These are phyloP conservation scores for Colletes gigas DNA, from an alignment of 1,140 invertebrate genomes.

Conservation along the genomic window DNA sequence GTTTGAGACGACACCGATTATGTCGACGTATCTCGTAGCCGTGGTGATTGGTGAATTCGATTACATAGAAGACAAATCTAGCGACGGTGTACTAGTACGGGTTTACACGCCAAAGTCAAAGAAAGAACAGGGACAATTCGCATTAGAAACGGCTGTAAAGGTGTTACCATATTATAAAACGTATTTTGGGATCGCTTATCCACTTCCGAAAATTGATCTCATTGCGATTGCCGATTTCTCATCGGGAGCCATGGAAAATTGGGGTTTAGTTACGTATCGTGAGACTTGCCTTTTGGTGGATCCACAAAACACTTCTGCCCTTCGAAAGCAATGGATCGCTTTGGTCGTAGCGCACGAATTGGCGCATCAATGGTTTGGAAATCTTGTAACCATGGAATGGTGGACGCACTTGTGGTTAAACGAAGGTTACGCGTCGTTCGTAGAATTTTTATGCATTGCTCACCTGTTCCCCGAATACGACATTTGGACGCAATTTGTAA, in stretches of 20 bases:
- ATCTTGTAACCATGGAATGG: constrained; percentile 96
- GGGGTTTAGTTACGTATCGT: constrained; percentile 93
- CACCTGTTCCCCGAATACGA: constrained; percentile 95
- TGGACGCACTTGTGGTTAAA: constrained; percentile 94
- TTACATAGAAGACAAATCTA: constrained; percentile 91
- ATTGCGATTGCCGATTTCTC: constrained; percentile 97
- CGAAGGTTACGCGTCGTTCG: constrained; percentile 95
- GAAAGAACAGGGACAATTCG: constrained; percentile 95
- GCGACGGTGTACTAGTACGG: constrained; percentile 91
- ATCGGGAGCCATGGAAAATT: constrained; percentile 97
- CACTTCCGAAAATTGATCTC: constrained; percentile 96
- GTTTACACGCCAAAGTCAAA: constrained; percentile 97
- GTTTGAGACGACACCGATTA: constrained; percentile 94
- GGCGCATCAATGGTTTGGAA: constrained; percentile 95
- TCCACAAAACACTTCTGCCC: constrained; percentile 90
- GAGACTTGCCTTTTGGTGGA: constrained; percentile 93
- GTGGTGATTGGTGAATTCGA: constrained; percentile 97
- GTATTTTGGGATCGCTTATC: constrained; percentile 97
- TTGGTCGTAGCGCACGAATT: constrained; percentile 93
- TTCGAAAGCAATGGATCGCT: constrained; percentile 92
- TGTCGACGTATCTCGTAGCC: constrained; percentile 98
- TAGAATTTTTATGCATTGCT: constrained; percentile 93
- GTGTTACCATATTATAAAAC: constrained; percentile 96
- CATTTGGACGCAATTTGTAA: constrained; percentile 96
- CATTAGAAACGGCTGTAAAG: constrained; percentile 92